A percentile compares a stretch with the other conserved stretches of the same genome.
Conservation (phyloP, 2,113 vertebrate genomes). For the Spheniscus mendiculus region DNA sequence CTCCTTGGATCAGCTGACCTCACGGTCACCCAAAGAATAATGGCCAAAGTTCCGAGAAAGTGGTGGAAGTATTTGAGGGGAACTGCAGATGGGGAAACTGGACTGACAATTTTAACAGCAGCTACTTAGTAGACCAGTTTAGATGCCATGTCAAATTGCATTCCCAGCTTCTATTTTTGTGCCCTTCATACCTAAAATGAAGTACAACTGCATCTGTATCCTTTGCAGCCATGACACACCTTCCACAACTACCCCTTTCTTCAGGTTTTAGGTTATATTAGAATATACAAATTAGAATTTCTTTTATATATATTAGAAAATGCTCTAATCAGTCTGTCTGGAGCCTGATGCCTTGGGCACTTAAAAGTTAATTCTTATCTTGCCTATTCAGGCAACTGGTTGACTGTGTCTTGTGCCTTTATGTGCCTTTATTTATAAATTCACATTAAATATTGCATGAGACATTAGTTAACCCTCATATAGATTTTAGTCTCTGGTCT, state of each 20-base stretch:
- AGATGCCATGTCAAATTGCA: background rate
- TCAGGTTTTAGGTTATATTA: background rate
- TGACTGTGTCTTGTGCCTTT: background rate
- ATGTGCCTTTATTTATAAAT: background rate
- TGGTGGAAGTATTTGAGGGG: background rate
- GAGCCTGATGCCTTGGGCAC: background rate
- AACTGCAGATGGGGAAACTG: background rate
- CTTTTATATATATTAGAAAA: background rate
- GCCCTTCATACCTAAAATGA: background rate
- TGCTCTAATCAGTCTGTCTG: background rate
- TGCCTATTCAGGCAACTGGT: background rate
- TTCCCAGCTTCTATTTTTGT: background rate
- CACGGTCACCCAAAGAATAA: background rate
- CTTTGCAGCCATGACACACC: background rate
- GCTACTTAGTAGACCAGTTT: background rate
- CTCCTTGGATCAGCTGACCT: background rate
- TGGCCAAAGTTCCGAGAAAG: background rate
- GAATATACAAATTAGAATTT: no score
- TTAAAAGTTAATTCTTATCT: background rate
- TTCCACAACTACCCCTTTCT: background rate
- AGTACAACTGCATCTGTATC: background rate
- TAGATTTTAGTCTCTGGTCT: background rate
- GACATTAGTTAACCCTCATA: background rate
- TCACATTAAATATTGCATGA: background rate
- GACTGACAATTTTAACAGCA: background rate